Evolutionary conservation across 2,888 invertebrate species (phyloP).

Genomic region (Melangyna quadrimaculata): DNA sequence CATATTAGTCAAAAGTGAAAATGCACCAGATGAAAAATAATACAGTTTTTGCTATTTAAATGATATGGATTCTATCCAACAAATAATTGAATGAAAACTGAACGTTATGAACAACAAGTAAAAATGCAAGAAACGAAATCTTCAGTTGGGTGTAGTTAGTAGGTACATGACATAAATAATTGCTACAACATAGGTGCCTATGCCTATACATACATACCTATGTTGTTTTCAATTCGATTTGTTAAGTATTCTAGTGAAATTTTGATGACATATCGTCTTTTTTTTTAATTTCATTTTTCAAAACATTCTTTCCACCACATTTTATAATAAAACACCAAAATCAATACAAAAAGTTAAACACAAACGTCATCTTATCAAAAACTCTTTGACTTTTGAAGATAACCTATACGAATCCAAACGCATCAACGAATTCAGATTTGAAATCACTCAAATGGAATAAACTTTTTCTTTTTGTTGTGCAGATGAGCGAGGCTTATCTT

Average conservation of each 20-base stretch:
- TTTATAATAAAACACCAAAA: not conserved
- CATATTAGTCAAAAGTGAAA: not conserved
- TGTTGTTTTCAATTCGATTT: not conserved
- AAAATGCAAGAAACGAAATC: too few relatives aligned
- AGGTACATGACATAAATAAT: too few relatives aligned
- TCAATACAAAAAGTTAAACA: not conserved
- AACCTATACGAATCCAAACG: conserved; percentile 38
- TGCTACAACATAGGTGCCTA: too few relatives aligned
- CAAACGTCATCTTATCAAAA: conserved; percentile 28
- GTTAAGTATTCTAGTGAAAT: not conserved
- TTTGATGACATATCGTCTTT: not conserved
- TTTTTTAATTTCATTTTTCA: not conserved
- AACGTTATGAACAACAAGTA: not conserved
- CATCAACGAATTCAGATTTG: conserved; percentile 31
- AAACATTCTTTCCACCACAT: not conserved
- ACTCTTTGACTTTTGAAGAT: conserved; percentile 30
- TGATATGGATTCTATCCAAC: not conserved
- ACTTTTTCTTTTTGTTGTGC: not conserved
- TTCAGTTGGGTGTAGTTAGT: too few relatives aligned
- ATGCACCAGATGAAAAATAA: not conserved
- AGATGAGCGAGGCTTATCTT: conserved; percentile 6
- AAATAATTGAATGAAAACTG: not conserved
- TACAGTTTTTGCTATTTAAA: not conserved
- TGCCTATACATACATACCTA: too few relatives aligned
- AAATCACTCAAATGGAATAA: conserved; percentile 18